phyloP scores from a whole-genome alignment of 37 sponge, comb jelly and placozoan species.

The Theonella swinhoei region DNA sequence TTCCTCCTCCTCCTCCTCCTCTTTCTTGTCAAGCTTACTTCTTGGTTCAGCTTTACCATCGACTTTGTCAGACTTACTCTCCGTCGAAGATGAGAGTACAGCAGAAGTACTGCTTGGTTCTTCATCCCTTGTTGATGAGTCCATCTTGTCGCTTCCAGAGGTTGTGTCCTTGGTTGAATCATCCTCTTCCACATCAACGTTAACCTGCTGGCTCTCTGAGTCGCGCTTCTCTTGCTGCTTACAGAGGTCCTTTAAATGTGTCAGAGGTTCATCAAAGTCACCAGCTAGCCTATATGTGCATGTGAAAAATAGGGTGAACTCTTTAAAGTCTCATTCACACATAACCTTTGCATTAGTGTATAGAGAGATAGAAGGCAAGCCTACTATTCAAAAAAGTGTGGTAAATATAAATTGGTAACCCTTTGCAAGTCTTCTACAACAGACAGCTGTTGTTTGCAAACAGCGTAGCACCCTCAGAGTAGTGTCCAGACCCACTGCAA shows the following conservation, averaged over 20 bases:
- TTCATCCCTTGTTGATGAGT: neutral
- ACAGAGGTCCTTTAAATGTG: slow-evolving; percentile 46
- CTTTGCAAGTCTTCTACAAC: too few relatives aligned
- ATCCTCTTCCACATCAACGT: slow-evolving; percentile 43
- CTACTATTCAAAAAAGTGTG: too few relatives aligned
- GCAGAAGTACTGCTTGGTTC: neutral
- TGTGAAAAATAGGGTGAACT: slow-evolving; percentile 16
- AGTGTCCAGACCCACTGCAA: too few relatives aligned
- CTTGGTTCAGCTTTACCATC: neutral
- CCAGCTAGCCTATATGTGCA: slow-evolving; percentile 23
- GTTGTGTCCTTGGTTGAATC: neutral
- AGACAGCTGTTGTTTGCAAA: too few relatives aligned
- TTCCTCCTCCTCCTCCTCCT: neutral
- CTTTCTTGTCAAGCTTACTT: too few relatives aligned
- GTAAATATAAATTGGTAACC: too few relatives aligned
- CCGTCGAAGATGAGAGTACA: neutral
- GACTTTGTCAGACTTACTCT: neutral
- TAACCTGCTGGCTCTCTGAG: slow-evolving; percentile 41
- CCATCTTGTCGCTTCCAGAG: neutral
- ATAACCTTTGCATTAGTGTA: slow-evolving; percentile 3
- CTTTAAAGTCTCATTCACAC: slow-evolving; percentile 36
- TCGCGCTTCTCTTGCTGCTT: slow-evolving; percentile 23
- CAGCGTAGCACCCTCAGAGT: too few relatives aligned
- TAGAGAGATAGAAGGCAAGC: too few relatives aligned
- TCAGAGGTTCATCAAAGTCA: slow-evolving; percentile 12